Conservation (phyloP, 2,113 vertebrate genomes). For the Corvus cornix region DNA sequence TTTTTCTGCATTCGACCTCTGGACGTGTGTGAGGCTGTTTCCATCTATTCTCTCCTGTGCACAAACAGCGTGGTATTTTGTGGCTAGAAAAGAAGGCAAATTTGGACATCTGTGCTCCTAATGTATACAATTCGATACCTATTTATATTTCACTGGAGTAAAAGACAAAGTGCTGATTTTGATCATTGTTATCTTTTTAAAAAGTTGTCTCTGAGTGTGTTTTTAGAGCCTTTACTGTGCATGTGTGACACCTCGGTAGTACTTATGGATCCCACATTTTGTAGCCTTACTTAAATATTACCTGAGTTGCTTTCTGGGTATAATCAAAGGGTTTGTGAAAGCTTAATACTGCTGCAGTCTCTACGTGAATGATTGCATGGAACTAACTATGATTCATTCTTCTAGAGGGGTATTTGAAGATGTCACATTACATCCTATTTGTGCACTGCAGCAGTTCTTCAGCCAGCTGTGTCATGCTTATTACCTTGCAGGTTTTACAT, state of each 20-base stretch:
- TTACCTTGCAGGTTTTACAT: background rate
- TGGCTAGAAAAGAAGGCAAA: background rate
- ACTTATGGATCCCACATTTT: background rate
- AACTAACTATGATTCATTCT: background rate
- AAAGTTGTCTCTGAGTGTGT: background rate
- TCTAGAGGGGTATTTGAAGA: background rate
- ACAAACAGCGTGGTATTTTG: background rate
- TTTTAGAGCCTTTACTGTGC: background rate
- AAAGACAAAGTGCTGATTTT: background rate
- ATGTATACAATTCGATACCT: rapidly evolving
- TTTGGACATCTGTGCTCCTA: background rate
- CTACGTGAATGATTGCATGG: background rate
- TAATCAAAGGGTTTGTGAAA: background rate
- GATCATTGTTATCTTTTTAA: background rate
- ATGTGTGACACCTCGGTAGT: background rate
- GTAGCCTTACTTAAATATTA: background rate
- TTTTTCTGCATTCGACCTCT: background rate
- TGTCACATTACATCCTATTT: background rate
- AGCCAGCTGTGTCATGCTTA: background rate
- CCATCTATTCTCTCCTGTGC: background rate
- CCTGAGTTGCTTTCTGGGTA: background rate
- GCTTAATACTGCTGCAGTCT: background rate
- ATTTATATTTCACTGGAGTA: background rate
- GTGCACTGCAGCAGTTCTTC: background rate
- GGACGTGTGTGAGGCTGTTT: background rate